Percentiles rank a stretch among this genome's conserved stretches.
Conservation (phyloP, 2,888 invertebrate genomes). For the Oxycera nigricornis region DNA sequence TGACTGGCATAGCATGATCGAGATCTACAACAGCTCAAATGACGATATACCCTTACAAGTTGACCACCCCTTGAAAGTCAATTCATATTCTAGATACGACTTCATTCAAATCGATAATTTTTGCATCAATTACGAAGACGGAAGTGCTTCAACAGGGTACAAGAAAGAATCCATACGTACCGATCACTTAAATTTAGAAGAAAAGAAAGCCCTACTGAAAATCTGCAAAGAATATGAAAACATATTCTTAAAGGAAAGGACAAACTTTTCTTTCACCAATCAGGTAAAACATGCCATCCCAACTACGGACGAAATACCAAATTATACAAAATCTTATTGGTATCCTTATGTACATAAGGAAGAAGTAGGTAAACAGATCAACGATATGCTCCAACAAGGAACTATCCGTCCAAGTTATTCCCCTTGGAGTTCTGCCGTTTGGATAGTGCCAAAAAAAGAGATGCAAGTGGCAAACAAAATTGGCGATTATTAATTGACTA, state of each 20-base stretch:
- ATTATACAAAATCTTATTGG: conserved; percentile 25
- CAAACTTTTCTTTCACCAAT: neutral
- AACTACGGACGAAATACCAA: conserved; percentile 20
- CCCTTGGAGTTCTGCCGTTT: conserved; percentile 49
- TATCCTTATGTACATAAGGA: conserved; percentile 37
- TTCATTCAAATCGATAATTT: neutral
- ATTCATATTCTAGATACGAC: neutral
- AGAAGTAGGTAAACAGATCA: conserved; percentile 42
- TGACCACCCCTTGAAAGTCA: neutral
- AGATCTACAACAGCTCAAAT: too few relatives aligned
- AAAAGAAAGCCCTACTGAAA: neutral
- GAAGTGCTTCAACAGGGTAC: neutral
- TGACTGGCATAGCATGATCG: too few relatives aligned
- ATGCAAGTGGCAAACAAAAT: conserved; percentile 42
- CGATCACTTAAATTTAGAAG: neutral
- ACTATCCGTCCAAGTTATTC: conserved; percentile 38
- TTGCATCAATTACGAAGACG: neutral
- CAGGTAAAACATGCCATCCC: conserved; percentile 12
- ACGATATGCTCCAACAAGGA: conserved; percentile 41
- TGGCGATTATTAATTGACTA: conserved; percentile 50
- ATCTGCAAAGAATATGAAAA: conserved; percentile 12
- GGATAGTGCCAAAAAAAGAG: conserved; percentile 47
- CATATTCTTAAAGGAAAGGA: conserved; percentile 4
- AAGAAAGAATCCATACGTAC: neutral
- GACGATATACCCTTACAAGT: too few relatives aligned